Evolutionary conservation across 2,888 invertebrate species (phyloP).

Genomic region (Nemurella pictetii): DNA sequence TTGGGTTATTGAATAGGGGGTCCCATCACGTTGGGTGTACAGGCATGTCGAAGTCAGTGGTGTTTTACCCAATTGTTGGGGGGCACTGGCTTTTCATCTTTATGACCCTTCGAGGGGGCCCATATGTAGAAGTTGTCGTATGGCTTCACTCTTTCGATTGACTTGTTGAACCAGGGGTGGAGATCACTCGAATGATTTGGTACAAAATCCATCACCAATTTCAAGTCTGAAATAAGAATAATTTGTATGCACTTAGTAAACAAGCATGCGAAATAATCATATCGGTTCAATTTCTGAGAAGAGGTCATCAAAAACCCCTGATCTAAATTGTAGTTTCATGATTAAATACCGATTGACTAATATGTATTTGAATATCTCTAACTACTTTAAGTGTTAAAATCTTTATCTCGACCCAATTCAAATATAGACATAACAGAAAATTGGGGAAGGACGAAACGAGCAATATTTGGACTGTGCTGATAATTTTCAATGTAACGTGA

Average conservation of each 20-base stretch:
- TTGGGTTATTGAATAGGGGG: conserved; percentile 26
- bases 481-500: neutral
- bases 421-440: neutral
- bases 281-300: neutral
- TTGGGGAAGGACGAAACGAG: neutral
- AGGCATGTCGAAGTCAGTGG: conserved; percentile 20
- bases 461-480: neutral
- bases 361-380: neutral
- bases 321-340: neutral
- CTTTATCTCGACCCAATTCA: conserved; percentile 14
- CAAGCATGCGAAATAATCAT: no score
- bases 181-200: conserved; percentile 50
- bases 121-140: conserved; percentile 57
- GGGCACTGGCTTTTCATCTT: conserved; percentile 48
- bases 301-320: neutral
- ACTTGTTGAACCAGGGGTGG: conserved; percentile 57
- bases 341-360: neutral
- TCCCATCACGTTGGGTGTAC: conserved; percentile 37
- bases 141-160: conserved; percentile 54
- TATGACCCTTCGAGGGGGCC: conserved; percentile 52
- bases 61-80: conserved; percentile 63
- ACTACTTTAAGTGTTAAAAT: neutral
- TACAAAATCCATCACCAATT: conserved; percentile 47
- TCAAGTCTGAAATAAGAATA: conserved; percentile 42
- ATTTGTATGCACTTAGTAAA: no score